Evolutionary conservation across 1,140 invertebrate genomes (phyloP).

Genomic region (Drosophila tristis): DNA sequence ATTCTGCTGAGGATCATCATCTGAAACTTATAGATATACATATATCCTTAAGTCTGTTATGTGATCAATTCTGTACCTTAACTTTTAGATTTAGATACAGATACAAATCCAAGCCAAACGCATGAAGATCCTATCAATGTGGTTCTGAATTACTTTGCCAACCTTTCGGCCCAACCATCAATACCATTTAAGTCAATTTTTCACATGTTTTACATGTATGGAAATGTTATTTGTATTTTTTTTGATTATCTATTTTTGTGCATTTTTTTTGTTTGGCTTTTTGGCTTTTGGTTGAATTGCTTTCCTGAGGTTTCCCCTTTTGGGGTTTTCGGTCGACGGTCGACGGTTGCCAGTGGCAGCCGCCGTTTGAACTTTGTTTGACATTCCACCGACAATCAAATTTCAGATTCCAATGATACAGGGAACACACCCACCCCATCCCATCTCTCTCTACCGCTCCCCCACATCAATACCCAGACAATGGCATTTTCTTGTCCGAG

Average conservation of each 20-base stretch:
- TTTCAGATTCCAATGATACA: conserved; percentile 50
- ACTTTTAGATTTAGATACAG: no score
- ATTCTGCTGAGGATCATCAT: no score
- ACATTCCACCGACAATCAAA: conserved; percentile 64
- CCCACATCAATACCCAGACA: neutral
- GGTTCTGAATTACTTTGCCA: neutral
- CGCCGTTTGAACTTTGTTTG: conserved; percentile 70
- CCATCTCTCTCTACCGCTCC: neutral
- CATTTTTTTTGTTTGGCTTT: conserved; percentile 21
- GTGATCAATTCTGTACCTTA: no score
- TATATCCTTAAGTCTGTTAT: no score
- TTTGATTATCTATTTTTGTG: neutral
- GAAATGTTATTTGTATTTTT: conserved; percentile 1
- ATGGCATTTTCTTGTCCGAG: conserved; percentile 21
- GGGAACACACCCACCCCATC: no score
- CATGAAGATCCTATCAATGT: no score
- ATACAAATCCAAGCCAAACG: no score
- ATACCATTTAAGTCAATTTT: conserved; percentile 43
- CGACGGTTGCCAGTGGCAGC: conserved; percentile 68
- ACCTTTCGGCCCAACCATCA: conserved; percentile 24
- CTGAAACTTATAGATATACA: no score
- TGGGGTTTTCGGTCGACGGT: conserved; percentile 26
- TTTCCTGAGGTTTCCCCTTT: conserved; percentile 43
- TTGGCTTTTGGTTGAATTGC: neutral
- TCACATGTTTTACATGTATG: conserved; percentile 17